A percentile compares a stretch with the other conserved stretches of the same genome.
Conservation (phyloP, 2,113 vertebrate species). For the Probosciger aterrimus region DNA sequence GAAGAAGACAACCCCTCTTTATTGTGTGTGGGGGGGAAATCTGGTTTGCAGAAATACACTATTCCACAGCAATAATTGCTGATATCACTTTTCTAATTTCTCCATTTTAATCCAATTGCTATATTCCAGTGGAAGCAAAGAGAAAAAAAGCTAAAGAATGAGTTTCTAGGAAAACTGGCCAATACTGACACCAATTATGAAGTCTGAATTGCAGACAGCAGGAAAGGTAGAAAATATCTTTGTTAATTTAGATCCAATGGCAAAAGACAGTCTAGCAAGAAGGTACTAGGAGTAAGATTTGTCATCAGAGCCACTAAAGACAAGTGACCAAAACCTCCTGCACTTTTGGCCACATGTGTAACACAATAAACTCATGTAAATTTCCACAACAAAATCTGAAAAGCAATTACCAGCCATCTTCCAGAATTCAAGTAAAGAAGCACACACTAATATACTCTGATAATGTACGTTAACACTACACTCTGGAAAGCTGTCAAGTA, state of each 20-base stretch:
- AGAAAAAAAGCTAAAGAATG: not conserved
- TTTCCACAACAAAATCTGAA: not conserved
- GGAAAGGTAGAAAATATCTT: not conserved
- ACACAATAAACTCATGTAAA: not conserved
- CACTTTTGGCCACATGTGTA: not conserved
- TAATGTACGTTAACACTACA: accelerated
- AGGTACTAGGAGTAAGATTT: not conserved
- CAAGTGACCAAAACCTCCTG: not conserved
- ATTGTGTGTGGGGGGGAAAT: not conserved
- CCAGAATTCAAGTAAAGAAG: not conserved
- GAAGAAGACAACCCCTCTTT: not conserved
- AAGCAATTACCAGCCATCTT: not conserved
- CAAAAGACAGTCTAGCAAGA: not conserved
- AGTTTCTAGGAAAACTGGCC: not conserved
- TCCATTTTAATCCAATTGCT: not conserved
- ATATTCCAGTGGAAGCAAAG: not conserved
- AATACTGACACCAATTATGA: not conserved
- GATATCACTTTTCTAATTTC: not conserved
- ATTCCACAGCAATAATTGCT: not conserved
- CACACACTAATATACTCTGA: not conserved
- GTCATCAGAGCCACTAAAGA: not conserved
- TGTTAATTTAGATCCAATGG: not conserved
- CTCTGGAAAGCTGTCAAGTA: not conserved
- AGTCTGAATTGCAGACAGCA: not conserved
- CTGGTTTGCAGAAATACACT: not conserved